Conservation (phyloP, 2,888 invertebrate genomes). For the Apamea crenata region DNA sequence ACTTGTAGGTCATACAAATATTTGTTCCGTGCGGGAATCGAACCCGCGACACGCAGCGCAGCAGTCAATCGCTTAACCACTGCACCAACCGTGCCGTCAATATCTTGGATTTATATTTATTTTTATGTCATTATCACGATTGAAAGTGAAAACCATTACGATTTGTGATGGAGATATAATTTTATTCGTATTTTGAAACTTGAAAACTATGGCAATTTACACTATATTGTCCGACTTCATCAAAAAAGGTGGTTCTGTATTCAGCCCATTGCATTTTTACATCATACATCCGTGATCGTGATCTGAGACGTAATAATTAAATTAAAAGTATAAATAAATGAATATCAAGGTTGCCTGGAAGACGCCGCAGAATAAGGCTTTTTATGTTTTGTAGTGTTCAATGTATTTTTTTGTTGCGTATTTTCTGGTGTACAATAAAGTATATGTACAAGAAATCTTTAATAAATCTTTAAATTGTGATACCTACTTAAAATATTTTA, state of each 20-base stretch:
- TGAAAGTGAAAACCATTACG: background rate
- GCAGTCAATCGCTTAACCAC: too few relatives aligned
- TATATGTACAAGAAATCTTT: too few relatives aligned
- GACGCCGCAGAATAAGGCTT: too few relatives aligned
- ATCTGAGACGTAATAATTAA: background rate
- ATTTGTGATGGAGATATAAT: background rate
- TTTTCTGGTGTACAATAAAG: too few relatives aligned
- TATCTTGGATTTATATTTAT: background rate
- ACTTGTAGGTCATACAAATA: too few relatives aligned
- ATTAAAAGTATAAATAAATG: background rate
- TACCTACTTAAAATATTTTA: background rate
- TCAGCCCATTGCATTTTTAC: background rate
- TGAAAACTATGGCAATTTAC: background rate
- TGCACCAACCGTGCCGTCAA: too few relatives aligned
- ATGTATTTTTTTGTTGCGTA: too few relatives aligned
- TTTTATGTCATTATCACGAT: conserved; percentile 6
- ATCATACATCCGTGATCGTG: background rate
- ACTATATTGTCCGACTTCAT: background rate
- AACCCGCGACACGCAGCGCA: too few relatives aligned
- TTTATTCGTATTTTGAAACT: background rate
- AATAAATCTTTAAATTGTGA: background rate
- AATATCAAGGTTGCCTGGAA: too few relatives aligned
- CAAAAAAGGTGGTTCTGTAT: background rate
- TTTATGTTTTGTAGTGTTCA: too few relatives aligned
- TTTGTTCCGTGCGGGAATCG: too few relatives aligned